phyloP scores from a whole-genome alignment of 2,888 invertebrate genomes.

The Thelaira solivaga region DNA sequence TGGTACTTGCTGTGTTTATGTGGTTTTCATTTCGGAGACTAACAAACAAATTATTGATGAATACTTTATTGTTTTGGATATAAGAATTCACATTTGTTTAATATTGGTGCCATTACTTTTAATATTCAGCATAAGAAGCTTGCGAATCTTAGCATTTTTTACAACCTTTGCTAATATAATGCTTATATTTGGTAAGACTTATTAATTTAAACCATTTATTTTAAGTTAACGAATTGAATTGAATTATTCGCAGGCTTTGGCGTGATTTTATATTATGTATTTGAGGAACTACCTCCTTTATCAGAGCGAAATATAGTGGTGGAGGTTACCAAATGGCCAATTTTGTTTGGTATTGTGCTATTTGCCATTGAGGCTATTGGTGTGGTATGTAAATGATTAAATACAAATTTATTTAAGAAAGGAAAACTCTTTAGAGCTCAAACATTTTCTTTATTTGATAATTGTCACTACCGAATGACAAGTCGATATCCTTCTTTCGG shows the following conservation, averaged over 20 bases:
- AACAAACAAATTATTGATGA: slow-evolving; percentile 86
- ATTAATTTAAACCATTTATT: background rate
- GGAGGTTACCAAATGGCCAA: slow-evolving; percentile 81
- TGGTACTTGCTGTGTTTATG: slow-evolving; percentile 98
- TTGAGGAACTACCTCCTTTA: background rate
- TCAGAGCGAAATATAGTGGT: slow-evolving; percentile 73
- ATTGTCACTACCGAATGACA: no score
- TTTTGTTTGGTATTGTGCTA: slow-evolving; percentile 96
- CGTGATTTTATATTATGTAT: background rate
- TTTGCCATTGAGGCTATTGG: slow-evolving; percentile 92
- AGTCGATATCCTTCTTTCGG: no score
- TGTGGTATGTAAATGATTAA: slow-evolving; percentile 81
- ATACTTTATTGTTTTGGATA: slow-evolving; percentile 78
- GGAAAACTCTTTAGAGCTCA: no score
- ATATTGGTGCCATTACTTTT: background rate
- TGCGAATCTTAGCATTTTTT: background rate
- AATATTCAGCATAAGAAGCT: background rate
- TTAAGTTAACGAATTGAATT: background rate
- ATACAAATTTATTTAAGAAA: no score
- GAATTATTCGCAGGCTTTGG: background rate
- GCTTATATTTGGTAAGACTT: background rate
- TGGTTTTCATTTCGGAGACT: slow-evolving; percentile 94
- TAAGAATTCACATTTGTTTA: slow-evolving; percentile 75
- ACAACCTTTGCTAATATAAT: background rate
- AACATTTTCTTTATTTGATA: no score